Conservation (phyloP, 2,888 invertebrate species). For the Sphinx pinastri region DNA sequence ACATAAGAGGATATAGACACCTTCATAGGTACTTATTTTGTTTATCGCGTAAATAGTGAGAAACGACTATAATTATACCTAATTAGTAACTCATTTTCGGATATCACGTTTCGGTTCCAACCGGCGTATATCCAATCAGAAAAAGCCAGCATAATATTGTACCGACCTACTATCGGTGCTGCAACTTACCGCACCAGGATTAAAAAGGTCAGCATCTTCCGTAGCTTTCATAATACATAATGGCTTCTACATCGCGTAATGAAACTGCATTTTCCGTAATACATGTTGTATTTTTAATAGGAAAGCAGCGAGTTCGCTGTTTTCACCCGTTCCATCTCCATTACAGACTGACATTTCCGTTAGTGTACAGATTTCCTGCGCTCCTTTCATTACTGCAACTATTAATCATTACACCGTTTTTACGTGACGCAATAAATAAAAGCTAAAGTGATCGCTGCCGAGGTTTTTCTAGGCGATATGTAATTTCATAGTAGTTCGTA, state of each 20-base stretch:
- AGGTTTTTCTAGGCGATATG: background rate
- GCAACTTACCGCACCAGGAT: no score
- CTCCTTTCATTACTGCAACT: constrained; percentile 6
- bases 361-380: constrained; percentile 10
- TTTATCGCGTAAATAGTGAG: no score
- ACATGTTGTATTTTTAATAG: constrained; percentile 13
- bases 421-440: constrained; percentile 4
- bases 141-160: background rate
- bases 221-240: background rate
- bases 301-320: background rate
- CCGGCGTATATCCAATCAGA: no score
- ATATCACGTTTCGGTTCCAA: no score
- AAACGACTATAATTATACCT: no score
- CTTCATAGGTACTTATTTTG: no score
- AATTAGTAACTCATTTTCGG: no score
- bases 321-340: constrained; percentile 11
- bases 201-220: no score
- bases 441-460: background rate
- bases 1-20: no score
- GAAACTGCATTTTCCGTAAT: constrained; percentile 2
- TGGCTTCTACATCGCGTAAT: background rate
- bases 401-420: background rate
- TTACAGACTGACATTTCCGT: constrained; percentile 16
- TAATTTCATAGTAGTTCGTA: no score
- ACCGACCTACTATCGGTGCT: no score